phyloP scores from a whole-genome alignment of 1,140 invertebrate genomes.

The Apis dorsata region DNA sequence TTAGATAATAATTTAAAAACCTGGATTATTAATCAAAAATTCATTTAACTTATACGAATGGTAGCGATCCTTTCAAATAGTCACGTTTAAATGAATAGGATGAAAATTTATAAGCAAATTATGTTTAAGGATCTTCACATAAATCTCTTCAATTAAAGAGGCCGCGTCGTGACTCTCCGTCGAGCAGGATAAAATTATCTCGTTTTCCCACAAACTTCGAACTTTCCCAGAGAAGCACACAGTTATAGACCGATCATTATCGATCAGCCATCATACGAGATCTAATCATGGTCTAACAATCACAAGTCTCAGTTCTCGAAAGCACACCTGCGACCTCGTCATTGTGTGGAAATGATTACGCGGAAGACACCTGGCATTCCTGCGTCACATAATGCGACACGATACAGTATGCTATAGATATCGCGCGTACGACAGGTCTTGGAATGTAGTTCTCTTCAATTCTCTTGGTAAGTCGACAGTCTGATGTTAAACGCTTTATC shows the following conservation, averaged over 20 bases:
- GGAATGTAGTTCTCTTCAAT: conserved; percentile 41
- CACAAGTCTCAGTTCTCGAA: conserved; percentile 10
- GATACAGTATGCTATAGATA: conserved; percentile 8
- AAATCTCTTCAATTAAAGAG: conserved; percentile 26
- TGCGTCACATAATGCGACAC: conserved; percentile 30
- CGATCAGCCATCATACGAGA: conserved; percentile 33
- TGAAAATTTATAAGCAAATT: conserved; percentile 18
- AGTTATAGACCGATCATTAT: conserved; percentile 26
- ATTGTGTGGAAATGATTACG: conserved; percentile 62
- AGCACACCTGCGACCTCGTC: conserved; percentile 36
- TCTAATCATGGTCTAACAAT: conserved; percentile 40
- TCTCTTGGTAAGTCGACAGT: neutral
- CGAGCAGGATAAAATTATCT: conserved; percentile 22
- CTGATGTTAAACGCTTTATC: conserved; percentile 50
- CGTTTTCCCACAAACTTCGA: conserved; percentile 43
- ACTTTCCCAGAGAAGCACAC: conserved; percentile 29
- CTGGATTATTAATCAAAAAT: too few species aligned
- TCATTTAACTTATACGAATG: too few species aligned
- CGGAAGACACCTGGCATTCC: conserved; percentile 52
- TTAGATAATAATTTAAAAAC: too few species aligned
- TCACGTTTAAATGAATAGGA: neutral
- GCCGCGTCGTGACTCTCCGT: conserved; percentile 16
- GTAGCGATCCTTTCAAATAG: neutral
- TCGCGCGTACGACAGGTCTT: conserved; percentile 15
- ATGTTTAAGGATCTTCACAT: neutral